Evolutionary conservation across 2,797 vertebrate genomes (phyloP).

Genomic region (Bradypus variegatus): DNA sequence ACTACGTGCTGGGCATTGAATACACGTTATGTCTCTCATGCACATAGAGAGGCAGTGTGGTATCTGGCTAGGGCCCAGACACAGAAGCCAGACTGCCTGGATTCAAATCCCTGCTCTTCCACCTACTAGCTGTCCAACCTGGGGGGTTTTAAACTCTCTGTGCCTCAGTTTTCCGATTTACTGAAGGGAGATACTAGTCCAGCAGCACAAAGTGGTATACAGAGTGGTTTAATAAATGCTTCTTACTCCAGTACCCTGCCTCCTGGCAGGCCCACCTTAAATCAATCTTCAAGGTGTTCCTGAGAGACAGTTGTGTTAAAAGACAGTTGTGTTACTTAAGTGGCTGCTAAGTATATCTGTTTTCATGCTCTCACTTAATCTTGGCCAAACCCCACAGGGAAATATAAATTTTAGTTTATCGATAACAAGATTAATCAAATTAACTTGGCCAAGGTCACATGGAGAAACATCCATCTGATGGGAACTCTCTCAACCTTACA

Average conservation of each 20-base stretch:
- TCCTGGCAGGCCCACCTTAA: background rate
- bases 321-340: no score
- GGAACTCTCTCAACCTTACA: background rate
- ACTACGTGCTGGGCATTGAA: background rate
- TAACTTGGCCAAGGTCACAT: background rate
- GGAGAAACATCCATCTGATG: background rate
- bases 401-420: background rate
- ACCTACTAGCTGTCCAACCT: background rate
- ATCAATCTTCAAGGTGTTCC: background rate
- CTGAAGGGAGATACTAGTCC: background rate
- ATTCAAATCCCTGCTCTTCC: background rate
- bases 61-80: background rate
- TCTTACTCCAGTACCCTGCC: background rate
- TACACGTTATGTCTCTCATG: background rate
- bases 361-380: background rate
- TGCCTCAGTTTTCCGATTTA: background rate
- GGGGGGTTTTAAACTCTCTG: background rate
- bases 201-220: background rate
- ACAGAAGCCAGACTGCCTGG: background rate
- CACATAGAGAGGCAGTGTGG: background rate
- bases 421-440: background rate
- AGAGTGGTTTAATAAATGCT: background rate
- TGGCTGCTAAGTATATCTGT: background rate
- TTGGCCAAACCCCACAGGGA: background rate
- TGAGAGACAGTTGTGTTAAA: background rate